These are phyloP conservation scores for Hozukius guyotensis DNA, from an alignment of 2,797 vertebrate genomes.

Conservation along the genomic window DNA sequence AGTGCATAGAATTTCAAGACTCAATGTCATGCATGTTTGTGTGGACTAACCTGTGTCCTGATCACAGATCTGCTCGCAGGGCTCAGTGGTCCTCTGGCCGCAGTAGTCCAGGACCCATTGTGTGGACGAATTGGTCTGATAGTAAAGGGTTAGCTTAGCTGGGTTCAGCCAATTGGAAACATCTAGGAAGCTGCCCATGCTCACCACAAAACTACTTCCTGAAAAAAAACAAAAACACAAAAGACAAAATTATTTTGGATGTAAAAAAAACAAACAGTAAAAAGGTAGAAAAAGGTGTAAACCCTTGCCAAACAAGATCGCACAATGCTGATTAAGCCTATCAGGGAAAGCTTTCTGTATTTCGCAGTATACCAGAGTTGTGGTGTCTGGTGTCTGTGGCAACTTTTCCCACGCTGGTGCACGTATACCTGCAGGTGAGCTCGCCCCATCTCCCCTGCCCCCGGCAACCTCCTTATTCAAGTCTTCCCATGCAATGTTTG, in stretches of 20 bases:
- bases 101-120: constrained; percentile 96
- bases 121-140: constrained; percentile 94
- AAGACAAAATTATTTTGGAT: background rate
- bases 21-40: background rate
- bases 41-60: constrained; percentile 91
- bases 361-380: background rate
- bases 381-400: background rate
- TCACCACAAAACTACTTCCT: constrained; percentile 99
- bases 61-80: constrained; percentile 96
- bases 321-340: background rate
- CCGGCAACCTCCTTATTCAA: too few species aligned
- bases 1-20: background rate
- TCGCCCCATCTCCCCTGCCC: too few species aligned
- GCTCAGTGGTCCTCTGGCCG: constrained; percentile 93
- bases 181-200: constrained; percentile 95
- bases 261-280: background rate
- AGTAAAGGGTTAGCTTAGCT: constrained; percentile 94
- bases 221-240: constrained; percentile 16
- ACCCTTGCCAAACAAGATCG: background rate
- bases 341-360: background rate
- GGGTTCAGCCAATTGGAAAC: constrained; percentile 98
- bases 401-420: background rate
- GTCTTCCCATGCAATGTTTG: too few species aligned
- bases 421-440: too few species aligned
- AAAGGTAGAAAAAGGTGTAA: background rate